Evolutionary conservation across 2,113 vertebrate genomes (phyloP).

Genomic region (Lynx canadensis): DNA sequence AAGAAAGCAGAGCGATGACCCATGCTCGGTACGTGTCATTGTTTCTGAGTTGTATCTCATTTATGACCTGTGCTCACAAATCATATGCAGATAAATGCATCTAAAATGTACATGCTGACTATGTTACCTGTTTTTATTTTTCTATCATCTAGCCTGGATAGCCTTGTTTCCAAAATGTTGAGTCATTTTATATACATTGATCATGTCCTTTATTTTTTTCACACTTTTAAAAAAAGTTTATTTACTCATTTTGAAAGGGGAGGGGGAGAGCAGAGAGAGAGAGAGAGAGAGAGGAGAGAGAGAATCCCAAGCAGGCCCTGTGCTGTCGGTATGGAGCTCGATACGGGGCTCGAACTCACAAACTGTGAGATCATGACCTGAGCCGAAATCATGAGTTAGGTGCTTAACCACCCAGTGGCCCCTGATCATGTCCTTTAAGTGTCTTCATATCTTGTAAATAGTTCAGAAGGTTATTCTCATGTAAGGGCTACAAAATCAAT

Average conservation of each 20-base stretch:
- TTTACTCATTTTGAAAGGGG: too few species aligned
- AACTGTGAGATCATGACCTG: too few species aligned
- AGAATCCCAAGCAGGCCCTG: too few species aligned
- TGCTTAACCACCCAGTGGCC: too few species aligned
- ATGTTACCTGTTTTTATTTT: neutral
- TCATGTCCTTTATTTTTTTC: neutral
- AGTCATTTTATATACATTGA: neutral
- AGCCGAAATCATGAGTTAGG: too few species aligned
- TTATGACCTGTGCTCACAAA: neutral
- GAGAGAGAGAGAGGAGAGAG: too few species aligned
- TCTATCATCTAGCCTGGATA: neutral
- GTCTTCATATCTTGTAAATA: neutral
- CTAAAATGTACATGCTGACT: neutral
- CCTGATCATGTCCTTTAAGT: neutral
- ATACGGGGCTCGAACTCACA: too few species aligned
- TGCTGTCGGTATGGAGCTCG: too few species aligned
- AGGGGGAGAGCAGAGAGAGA: too few species aligned
- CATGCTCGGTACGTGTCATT: neutral
- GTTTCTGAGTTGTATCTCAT: neutral
- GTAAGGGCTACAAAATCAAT: neutral
- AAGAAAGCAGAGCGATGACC: neutral
- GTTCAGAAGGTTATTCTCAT: neutral
- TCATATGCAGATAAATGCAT: neutral
- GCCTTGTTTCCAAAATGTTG: neutral
- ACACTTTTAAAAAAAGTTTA: too few species aligned